Base-by-base conservation (phyloP, 2,797 vertebrate genomes). In the Eulemur coronatus region DNA sequence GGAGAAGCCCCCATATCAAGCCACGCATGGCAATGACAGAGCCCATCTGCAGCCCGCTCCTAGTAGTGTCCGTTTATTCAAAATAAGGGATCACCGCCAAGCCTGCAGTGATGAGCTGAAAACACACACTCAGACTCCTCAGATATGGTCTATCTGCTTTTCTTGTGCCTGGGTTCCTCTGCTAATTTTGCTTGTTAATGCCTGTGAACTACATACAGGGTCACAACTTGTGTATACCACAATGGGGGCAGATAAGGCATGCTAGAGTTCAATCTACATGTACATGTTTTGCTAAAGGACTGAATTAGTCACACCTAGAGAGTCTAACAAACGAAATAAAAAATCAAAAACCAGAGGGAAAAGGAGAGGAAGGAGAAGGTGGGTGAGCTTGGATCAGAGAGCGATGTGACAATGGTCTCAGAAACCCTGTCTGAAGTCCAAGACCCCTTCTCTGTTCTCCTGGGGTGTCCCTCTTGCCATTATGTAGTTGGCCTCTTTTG, bases 321-420 rank as follows among this genome's bases (percentile, higher is more conserved):
- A 69, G 48, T 67, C 15, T 63, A n/a, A 65, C 30, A 2, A 30
- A 72, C 10, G 70, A 26, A 93, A 43, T 76, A 6, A 75, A 61
- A 91, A 85, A 46, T 28, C 3, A 63, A 78, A 86, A 75, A 30
- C 2, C 7, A 15, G 63, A 78, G 67, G 72, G 52, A 28, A 84
- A 90, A 91, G 35, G 15, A 81, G 48, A 89, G 13, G 65, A 92
- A 69, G 30, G 48, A 85, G 73, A 92, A 89, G 79, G 59, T 3
- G 18, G 15, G 35, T 4, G 30, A 50, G 18, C 15, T 24, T 87
- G 41, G 10, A 30, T 28, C 13, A 75, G 30, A 95, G 33, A 48
- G 35, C 30, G 24, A 59, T 24, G 33, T 52, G 55, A 75, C 67
- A 5, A 17, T 46, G 38, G 48, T 70, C 26, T 63, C 63, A 13